Conservation (phyloP, 2,888 invertebrate genomes). For the Balanococcus diminutus region DNA sequence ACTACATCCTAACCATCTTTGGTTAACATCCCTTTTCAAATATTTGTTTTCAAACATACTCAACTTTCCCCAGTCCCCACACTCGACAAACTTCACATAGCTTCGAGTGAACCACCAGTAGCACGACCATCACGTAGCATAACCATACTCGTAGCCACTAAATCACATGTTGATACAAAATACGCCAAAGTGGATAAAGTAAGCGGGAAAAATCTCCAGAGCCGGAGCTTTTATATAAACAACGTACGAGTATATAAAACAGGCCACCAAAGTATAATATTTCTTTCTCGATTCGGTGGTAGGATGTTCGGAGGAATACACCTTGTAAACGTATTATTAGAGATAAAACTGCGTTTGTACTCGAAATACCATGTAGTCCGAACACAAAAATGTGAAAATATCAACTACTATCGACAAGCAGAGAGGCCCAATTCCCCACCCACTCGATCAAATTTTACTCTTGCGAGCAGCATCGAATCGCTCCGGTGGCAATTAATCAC, state of each 20-base stretch:
- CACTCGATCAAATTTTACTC: not conserved
- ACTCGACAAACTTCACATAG: not conserved
- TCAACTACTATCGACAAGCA: not conserved
- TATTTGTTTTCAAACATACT: not conserved
- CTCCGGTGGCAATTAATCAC: not conserved
- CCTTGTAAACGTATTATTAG: not conserved
- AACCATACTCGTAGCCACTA: too few species aligned
- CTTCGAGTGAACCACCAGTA: too few species aligned
- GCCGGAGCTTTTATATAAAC: too few species aligned
- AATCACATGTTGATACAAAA: not conserved
- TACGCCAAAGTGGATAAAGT: not conserved
- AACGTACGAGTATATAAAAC: too few species aligned
- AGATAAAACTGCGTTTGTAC: not conserved
- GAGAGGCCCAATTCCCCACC: not conserved
- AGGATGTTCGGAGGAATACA: not conserved
- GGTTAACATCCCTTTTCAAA: not conserved
- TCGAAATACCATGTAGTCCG: not conserved
- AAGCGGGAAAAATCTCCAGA: not conserved
- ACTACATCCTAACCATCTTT: not conserved
- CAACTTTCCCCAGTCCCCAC: not conserved
- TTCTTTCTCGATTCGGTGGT: not conserved
- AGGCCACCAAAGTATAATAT: not conserved
- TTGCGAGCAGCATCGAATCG: not conserved
- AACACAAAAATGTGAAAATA: too few species aligned
- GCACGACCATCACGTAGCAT: too few species aligned